These are phyloP conservation scores for Trichechus manatus DNA, from an alignment of 2,113 vertebrate genomes.

Conservation along the genomic window DNA sequence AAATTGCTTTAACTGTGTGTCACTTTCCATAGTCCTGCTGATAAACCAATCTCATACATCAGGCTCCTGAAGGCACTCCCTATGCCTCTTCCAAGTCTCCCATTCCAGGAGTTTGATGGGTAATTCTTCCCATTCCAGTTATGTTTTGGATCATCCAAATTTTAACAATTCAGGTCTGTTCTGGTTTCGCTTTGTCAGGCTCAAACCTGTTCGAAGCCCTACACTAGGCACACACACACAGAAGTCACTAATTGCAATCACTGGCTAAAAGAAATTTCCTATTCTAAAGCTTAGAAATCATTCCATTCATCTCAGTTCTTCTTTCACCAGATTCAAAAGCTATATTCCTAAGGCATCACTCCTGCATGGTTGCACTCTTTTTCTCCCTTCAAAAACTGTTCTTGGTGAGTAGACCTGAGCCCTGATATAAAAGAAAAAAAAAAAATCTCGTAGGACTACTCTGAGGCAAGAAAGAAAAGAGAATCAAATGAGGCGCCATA, in stretches of 20 bases:
- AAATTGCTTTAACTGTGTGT: too few relatives aligned
- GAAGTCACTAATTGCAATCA: background rate
- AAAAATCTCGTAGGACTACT: background rate
- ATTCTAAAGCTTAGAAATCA: background rate
- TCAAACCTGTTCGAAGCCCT: too few relatives aligned
- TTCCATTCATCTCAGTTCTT: background rate
- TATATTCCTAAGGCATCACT: background rate
- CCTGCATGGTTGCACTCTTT: background rate
- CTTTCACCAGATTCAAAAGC: conserved; percentile 5
- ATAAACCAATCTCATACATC: too few relatives aligned
- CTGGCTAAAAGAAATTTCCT: background rate
- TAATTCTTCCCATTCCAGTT: too few relatives aligned
- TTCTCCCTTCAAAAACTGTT: background rate
- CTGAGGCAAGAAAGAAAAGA: conserved; percentile 38
- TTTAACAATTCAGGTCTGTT: too few relatives aligned
- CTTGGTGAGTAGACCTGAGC: background rate
- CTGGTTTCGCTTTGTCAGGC: too few relatives aligned
- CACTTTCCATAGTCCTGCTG: too few relatives aligned
- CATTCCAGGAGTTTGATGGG: too few relatives aligned
- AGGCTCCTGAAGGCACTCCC: too few relatives aligned
- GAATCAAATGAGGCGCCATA: background rate
- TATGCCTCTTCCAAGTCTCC: too few relatives aligned
- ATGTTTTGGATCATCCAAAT: too few relatives aligned
- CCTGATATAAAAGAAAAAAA: background rate
- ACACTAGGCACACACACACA: background rate